Evolutionary conservation across 2,113 vertebrate genomes (phyloP).

Genomic region (Dromiciops gliroides): DNA sequence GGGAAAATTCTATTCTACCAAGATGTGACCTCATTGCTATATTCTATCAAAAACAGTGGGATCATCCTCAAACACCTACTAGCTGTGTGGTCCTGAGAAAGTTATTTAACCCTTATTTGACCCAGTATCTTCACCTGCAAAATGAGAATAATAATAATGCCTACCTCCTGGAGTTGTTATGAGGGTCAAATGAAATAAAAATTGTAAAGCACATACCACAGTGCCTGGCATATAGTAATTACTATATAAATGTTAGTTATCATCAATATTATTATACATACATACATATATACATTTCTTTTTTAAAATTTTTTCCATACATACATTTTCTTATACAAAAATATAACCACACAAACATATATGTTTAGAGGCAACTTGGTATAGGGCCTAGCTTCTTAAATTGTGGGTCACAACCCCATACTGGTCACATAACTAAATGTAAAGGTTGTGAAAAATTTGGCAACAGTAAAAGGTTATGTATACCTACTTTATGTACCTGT

Average conservation of each 20-base stretch:
- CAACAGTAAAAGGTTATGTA: no score
- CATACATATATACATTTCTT: no score
- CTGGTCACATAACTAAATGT: no score
- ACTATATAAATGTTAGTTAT: rapidly evolving
- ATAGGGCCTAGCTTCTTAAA: no score
- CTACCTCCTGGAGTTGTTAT: neutral
- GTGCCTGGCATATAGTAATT: neutral
- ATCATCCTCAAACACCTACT: neutral
- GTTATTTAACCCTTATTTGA: no score
- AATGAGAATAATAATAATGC: neutral
- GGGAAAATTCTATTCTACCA: neutral
- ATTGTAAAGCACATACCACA: neutral
- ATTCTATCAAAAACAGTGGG: no score
- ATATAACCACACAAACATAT: neutral
- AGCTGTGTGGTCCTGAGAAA: neutral
- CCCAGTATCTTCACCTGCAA: neutral
- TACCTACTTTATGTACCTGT: no score
- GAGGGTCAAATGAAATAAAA: rapidly evolving
- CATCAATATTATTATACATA: neutral
- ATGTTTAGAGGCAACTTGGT: neutral
- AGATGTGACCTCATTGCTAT: neutral
- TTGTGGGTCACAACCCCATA: no score
- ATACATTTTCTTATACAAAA: neutral
- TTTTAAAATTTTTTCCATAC: no score
- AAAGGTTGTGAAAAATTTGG: no score